Evolutionary conservation across 2,113 vertebrate species (phyloP), one percentile per base, ranked within the genome.

Genomic region (Zosterops hypoxanthus): DNA sequence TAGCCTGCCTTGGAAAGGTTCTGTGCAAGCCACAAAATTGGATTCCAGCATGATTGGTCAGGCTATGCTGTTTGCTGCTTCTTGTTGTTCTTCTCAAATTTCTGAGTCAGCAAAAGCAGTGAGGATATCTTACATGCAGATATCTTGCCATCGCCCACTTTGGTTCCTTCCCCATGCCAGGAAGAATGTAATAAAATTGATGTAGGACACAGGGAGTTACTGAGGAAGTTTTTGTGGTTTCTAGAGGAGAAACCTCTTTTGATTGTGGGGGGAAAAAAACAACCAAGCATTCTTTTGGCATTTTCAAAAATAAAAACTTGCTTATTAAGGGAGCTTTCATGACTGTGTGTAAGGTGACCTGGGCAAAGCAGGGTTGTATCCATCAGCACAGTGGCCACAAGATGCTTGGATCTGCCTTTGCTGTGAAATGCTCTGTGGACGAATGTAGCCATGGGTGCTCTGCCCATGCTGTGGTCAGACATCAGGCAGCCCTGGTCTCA

Each of bases 21-120:
- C 85, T 11, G 44, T 44, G 63, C 24, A 53, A 92, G 77, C 89
- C 85, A 55, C 78, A 41, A 86, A 49, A 52, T 66, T 84, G 34
- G 52, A 82, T 94, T 86, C 86, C 79, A 33, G 71, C 14, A 5
- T 53, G 96, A 95, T 94, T 97, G 61, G 76, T 92, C 82, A 24
- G 84, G 72, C 78, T 93, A 59, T 82, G 68, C 80, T 42, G 66
- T 90, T 76, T 95, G 91, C 88, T 80, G n/a, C 31, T 46, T 53
- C 59, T 92, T 88, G 42, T 86, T 93, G 75, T 75, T 89, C 31
- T 55, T 61, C 87, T 85, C 82, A 90, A 52, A 81, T 95, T 94
- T 94, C 97, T 97, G 94, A 98, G 86, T 97, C 94, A 97, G 97
- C 97, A 97, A 91, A 96, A 88, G 36, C 65, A 61, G 23, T 0